Evolutionary conservation across 2,888 invertebrate genomes (phyloP).

Genomic region (Sthenelais limicola): DNA sequence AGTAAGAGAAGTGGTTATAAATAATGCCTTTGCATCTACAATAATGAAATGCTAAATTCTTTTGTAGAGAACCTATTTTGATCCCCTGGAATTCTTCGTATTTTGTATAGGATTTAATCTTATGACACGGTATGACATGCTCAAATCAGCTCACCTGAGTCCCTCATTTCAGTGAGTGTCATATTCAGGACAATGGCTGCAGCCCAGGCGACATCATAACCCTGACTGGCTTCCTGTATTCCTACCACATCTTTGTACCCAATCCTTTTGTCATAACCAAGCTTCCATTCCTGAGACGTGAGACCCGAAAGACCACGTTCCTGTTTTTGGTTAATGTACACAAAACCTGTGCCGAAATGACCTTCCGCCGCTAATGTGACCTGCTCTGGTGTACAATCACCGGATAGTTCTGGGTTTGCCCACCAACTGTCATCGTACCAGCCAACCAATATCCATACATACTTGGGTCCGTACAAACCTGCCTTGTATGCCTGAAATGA

Average conservation of each 20-base stretch:
- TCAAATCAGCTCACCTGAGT: slow-evolving; percentile 46
- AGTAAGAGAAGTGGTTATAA: too few species aligned
- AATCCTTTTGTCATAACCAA: slow-evolving; percentile 19
- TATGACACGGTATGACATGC: too few species aligned
- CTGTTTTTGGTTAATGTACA: slow-evolving; percentile 21
- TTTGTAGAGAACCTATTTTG: too few species aligned
- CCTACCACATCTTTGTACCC: slow-evolving; percentile 6
- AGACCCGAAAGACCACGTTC: slow-evolving; percentile 38
- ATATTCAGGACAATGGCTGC: slow-evolving; percentile 48
- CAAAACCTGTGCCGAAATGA: slow-evolving; percentile 19
- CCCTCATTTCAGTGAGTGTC: slow-evolving; percentile 33
- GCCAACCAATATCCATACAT: not conserved
- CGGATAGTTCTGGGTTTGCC: not conserved
- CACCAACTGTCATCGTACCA: not conserved
- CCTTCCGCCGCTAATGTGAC: slow-evolving; percentile 27
- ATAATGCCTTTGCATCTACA: too few species aligned
- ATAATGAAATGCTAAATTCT: too few species aligned
- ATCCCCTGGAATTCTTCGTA: too few species aligned
- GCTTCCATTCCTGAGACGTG: slow-evolving; percentile 29
- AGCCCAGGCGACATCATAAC: slow-evolving; percentile 49
- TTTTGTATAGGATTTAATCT: too few species aligned
- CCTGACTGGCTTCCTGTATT: slow-evolving; percentile 89
- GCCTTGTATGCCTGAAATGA: not conserved
- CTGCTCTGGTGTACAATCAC: slow-evolving; percentile 33
- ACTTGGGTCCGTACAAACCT: not conserved